These are phyloP conservation scores for Melanchra persicariae DNA, from an alignment of 2,888 invertebrate genomes.

Conservation along the genomic window DNA sequence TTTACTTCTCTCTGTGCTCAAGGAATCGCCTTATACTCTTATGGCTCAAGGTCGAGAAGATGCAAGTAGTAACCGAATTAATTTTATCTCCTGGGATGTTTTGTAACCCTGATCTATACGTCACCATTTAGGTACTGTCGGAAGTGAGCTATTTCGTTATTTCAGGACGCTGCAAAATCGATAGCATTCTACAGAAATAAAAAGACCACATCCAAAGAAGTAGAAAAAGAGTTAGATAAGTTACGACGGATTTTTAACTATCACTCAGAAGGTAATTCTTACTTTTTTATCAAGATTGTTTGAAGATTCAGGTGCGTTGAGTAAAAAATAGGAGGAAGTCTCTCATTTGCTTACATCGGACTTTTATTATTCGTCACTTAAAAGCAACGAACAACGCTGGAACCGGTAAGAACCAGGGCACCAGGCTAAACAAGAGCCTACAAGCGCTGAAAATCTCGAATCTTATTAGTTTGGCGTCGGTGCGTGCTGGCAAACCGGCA, in stretches of 20 bases:
- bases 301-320: too few species aligned
- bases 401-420: too few species aligned
- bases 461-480: too few species aligned
- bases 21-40: slow-evolving; percentile 80
- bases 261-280: slow-evolving; percentile 43
- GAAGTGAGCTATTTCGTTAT: slow-evolving; percentile 1
- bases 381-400: too few species aligned
- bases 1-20: slow-evolving; percentile 68
- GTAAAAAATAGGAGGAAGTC: too few species aligned
- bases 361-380: too few species aligned
- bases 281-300: too few species aligned
- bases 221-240: slow-evolving; percentile 74
- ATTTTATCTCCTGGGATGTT: neutral
- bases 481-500: too few species aligned
- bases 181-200: slow-evolving; percentile 77
- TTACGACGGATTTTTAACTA: slow-evolving; percentile 35
- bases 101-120: neutral
- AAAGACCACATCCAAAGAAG: slow-evolving; percentile 71
- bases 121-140: neutral
- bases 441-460: too few species aligned
- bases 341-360: too few species aligned
- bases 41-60: slow-evolving; percentile 78
- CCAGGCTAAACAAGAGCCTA: too few species aligned
- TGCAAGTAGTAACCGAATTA: slow-evolving; percentile 63
- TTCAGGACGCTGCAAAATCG: slow-evolving; percentile 79